Evolutionary conservation across 2,797 vertebrate species (phyloP).

Genomic region (Tenualosa thibaudeaui): DNA sequence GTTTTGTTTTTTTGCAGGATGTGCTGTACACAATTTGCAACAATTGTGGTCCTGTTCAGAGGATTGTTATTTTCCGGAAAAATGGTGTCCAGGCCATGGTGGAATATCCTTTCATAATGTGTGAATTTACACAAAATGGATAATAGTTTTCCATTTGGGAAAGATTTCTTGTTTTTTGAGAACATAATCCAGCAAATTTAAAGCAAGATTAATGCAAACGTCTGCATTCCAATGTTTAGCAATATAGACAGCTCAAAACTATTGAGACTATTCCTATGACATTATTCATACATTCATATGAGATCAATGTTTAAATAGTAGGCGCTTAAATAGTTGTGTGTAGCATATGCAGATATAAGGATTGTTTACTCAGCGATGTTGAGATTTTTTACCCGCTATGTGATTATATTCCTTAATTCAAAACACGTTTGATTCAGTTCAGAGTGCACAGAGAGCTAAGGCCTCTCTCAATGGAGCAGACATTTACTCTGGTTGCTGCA

Average conservation of each 20-base stretch:
- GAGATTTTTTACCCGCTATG: neutral
- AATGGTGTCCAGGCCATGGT: slow-evolving; percentile 98
- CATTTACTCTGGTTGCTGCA: slow-evolving; percentile 97
- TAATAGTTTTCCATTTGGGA: neutral
- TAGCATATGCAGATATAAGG: neutral
- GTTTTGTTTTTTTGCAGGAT: slow-evolving; percentile 70
- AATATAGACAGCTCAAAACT: too few species aligned
- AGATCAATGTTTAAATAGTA: too few species aligned
- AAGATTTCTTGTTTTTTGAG: too few species aligned
- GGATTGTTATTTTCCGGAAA: slow-evolving; percentile 96
- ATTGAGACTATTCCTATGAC: too few species aligned
- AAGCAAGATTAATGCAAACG: neutral
- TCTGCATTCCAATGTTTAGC: neutral
- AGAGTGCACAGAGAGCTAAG: slow-evolving; percentile 94
- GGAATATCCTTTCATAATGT: slow-evolving; percentile 88
- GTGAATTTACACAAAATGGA: neutral
- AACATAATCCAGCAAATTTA: too few species aligned
- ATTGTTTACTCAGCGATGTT: neutral
- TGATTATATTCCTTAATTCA: slow-evolving; percentile 62
- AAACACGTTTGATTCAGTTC: slow-evolving; percentile 89
- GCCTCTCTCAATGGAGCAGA: slow-evolving; percentile 95
- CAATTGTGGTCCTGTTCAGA: slow-evolving; percentile 93
- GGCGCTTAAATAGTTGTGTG: neutral
- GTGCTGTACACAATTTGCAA: slow-evolving; percentile 97
- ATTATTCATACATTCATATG: too few species aligned